Base-by-base conservation (phyloP, 2,888 invertebrate genomes). In the Epicampocera succincta region DNA sequence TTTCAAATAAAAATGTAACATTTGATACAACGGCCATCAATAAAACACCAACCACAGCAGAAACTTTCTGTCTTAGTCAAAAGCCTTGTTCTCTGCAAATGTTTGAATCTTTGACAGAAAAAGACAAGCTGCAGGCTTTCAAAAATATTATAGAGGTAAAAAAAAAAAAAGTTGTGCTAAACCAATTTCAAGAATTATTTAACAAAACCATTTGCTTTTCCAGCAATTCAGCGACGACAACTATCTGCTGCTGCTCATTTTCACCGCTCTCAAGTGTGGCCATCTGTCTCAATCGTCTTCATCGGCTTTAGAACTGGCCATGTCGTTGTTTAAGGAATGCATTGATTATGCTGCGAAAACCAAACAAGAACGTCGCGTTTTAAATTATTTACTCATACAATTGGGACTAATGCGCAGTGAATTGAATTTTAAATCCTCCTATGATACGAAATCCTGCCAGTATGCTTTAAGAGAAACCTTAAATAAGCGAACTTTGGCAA, bases 191-290 rank as follows among this genome's bases (percentile, higher is more conserved):
- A 33, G 8, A 33, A 33, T 9, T 33, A 9, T 33, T 33, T 3
- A 33, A 25, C 21, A 33, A 29, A 8, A 2, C 3, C 13, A 71
- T 56, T 66, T 25, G n/a, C 48, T 6, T 42, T 66, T 72, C 42
- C 71, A 91, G 91, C 85, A 86, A 85, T 89, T 87, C 56, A 85
- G 80, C 40, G 88, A 86, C 2, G 90, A 91, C 19, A 87, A 90
- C 25, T 89, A 91, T 65, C 73, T 91, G 15, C 85, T 89, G 19
- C 71, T 89, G 54, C 86, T 90, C 2, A 86, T 90, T n/a, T 91
- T 90, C 48, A 89, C 90, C n/a, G 86, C 90, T 6, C 83, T 91
- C 2, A 91, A 91, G 84, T 89, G 90, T 72, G 90, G 88, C 0
- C 88, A 90, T 69, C 83, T 91, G 15, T 85, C 90, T 0, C 83